These are phyloP conservation scores for Zoroaster sp. DNA, from an alignment of 53 echinoderm and acorn worm genomes.

Conservation along the genomic window DNA sequence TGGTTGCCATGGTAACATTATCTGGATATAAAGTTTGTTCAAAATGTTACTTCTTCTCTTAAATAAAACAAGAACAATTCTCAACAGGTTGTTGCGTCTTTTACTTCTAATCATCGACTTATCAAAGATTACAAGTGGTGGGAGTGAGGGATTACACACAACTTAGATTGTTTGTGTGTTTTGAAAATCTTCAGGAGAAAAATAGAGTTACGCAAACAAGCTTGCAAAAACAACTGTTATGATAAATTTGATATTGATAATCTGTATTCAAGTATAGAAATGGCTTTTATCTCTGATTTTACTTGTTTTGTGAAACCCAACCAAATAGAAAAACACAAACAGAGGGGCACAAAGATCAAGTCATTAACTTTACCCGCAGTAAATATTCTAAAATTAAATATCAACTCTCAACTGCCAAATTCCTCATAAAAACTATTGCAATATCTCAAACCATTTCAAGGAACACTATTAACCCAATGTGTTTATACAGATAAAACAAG, in stretches of 20 bases:
- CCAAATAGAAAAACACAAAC: no score
- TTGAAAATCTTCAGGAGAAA: background rate
- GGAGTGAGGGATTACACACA: background rate
- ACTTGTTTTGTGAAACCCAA: no score
- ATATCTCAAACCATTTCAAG: no score
- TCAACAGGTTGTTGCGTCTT: background rate
- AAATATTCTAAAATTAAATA: no score
- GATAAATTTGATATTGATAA: background rate
- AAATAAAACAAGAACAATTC: background rate
- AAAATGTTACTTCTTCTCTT: background rate
- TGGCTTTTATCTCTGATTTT: no score
- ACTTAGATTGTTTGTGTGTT: background rate
- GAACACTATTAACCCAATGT: no score
- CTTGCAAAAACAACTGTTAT: background rate
- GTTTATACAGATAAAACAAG: no score
- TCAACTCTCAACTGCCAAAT: no score
- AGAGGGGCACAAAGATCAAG: no score
- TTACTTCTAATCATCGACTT: background rate
- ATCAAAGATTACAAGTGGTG: background rate
- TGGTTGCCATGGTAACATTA: slow-evolving; percentile 5
- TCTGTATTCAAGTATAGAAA: no score
- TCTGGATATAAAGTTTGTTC: background rate
- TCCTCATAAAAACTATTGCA: no score
- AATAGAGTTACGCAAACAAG: background rate
- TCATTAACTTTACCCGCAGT: no score